Percentiles rank a stretch among this genome's conserved stretches.
Evolutionary conservation across 2,888 invertebrate genomes (phyloP).

Genomic region (Xanthorhoe spadicearia): DNA sequence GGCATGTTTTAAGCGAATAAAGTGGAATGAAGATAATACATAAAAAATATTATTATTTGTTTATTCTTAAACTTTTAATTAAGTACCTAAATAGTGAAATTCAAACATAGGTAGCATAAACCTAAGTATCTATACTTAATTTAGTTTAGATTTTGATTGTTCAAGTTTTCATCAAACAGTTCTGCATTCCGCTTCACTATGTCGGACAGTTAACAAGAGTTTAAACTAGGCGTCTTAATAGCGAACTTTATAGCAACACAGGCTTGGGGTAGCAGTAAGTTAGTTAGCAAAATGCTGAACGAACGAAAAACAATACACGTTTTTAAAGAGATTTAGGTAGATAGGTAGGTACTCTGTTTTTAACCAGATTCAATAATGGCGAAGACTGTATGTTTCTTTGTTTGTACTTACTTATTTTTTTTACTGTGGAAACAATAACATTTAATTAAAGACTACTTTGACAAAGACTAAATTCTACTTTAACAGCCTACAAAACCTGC

Average conservation of each 20-base stretch:
- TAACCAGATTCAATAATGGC: too few species aligned
- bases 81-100: not conserved
- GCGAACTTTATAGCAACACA: slow-evolving; percentile 49
- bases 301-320: not conserved
- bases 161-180: not conserved
- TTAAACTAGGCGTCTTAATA: slow-evolving; percentile 56
- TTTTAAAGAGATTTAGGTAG: not conserved
- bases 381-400: too few species aligned
- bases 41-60: too few species aligned
- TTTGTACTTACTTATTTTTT: too few species aligned
- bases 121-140: too few species aligned
- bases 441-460: too few species aligned
- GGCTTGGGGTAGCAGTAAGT: slow-evolving; percentile 40
- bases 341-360: too few species aligned
- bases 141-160: not conserved
- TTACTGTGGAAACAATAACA: too few species aligned
- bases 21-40: too few species aligned
- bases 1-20: too few species aligned
- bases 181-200: slow-evolving; percentile 15
- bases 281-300: slow-evolving; percentile 33
- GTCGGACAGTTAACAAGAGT: slow-evolving; percentile 49
- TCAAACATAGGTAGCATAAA: not conserved
- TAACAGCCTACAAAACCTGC: not conserved
- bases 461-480: too few species aligned
- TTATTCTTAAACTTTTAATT: not conserved